Conservation (phyloP, 1,140 invertebrate genomes). For the Melitaea cinxia region DNA sequence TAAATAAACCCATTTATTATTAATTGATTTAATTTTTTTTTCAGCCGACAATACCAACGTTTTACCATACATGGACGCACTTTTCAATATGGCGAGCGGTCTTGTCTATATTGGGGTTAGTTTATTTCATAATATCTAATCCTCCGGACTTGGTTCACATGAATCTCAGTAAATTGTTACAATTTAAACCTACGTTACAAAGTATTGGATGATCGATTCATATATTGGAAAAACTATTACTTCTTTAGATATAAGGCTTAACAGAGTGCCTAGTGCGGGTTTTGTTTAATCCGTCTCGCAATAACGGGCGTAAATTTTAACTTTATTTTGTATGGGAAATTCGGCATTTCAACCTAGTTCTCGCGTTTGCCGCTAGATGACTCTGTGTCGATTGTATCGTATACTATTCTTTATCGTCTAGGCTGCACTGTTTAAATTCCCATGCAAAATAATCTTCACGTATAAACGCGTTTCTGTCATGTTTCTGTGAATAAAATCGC, state of each 20-base stretch:
- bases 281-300: neutral
- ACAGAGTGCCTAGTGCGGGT: too few species aligned
- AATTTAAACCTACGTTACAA: slow-evolving; percentile 76
- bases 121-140: slow-evolving; percentile 72
- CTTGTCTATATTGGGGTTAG: slow-evolving; percentile 70
- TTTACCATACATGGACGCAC: slow-evolving; percentile 80
- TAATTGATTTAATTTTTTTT: slow-evolving; percentile 44
- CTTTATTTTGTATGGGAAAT: too few species aligned
- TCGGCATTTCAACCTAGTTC: too few species aligned
- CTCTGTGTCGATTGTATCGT: too few species aligned
- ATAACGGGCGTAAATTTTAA: too few species aligned
- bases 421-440: too few species aligned
- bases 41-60: slow-evolving; percentile 75
- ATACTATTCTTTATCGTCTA: too few species aligned
- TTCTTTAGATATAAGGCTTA: neutral
- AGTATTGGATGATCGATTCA: slow-evolving; percentile 73
- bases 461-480: too few species aligned
- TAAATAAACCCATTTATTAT: too few species aligned
- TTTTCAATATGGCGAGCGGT: slow-evolving; percentile 80
- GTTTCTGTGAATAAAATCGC: too few species aligned
- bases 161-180: slow-evolving; percentile 71
- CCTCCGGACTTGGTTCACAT: slow-evolving; percentile 69
- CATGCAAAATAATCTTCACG: too few species aligned
- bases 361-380: too few species aligned
- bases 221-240: neutral